Base-by-base conservation (phyloP, 2,888 invertebrate species). In the Cataglyphis rosenhaueri region DNA sequence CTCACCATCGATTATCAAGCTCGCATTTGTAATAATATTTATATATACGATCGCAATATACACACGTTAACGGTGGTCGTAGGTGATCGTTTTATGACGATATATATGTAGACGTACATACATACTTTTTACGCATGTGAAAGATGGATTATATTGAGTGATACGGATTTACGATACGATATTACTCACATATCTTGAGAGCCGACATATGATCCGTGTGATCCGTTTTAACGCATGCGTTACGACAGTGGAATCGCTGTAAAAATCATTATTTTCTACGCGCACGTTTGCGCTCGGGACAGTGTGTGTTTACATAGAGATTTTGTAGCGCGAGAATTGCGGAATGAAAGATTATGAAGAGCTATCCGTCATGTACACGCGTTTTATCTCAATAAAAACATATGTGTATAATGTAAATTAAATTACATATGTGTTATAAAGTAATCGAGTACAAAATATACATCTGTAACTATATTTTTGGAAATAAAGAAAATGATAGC, bases 201-300 rank as follows among this genome's bases (percentile, higher is more conserved):
- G 70, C 70, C 70, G 70, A 70, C 15, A 38, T 68, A 76, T 68
- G 55, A 76, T 57, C 29, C 57, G 32, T 9, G 18, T 64, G 21
- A 64, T 75, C 25, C 52, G 61, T 44, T 78, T 59, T 78, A 32
- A 70, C 78, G 21, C 55, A 68, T 29, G 66, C n/a, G n/a, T 66
- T 65, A 66, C 38, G 66, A 55, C 38, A 66, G 55, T 44, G 29
- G n/a, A 57, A 59, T 70, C 41, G 52, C 32, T 78, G 70, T 78
- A 78, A 78, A 78, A 78, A 78, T 59, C 59, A 68, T 78, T 70
- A 78, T 70, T 57, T 44, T 71, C 71, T 71, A 79, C 44, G 59
- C 78, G 78, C 70, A 32, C 32, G 29, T 59, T 41, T 57, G 70
- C 70, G 57, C 78, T n/a, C 38, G 75, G 65, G n/a, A 66, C 52